Conservation (phyloP, 2,888 invertebrate genomes). For the Cephus pygmeus region DNA sequence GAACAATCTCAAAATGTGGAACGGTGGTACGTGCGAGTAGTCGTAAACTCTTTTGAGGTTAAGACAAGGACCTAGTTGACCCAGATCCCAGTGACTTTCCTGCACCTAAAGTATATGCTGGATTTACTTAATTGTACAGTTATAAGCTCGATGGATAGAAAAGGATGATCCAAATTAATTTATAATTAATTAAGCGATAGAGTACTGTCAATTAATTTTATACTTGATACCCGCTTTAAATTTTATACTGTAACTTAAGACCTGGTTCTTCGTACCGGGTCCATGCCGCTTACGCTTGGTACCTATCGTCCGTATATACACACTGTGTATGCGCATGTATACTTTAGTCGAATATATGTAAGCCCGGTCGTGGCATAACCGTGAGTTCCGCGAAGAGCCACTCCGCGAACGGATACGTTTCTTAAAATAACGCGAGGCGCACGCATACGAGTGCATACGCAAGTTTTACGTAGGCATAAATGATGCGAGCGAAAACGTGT, state of each 20-base stretch:
- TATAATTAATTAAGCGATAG: background rate
- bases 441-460: background rate
- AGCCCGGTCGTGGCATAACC: background rate
- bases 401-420: conserved; percentile 19
- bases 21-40: background rate
- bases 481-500: background rate
- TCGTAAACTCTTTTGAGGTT: background rate
- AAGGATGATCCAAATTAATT: background rate
- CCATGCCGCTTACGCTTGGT: background rate
- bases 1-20: background rate
- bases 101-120: background rate
- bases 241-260: background rate
- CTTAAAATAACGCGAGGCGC: conserved; percentile 31
- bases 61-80: background rate
- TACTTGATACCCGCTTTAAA: background rate
- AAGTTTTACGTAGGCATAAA: background rate
- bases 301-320: background rate
- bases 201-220: background rate
- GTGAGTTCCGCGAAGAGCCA: conserved; percentile 15
- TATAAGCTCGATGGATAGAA: background rate
- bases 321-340: too few relatives aligned
- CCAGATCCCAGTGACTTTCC: background rate
- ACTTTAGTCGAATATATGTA: background rate
- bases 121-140: background rate
- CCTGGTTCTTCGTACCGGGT: background rate